Conservation (phyloP, 92 coral and sea anemone species). For the Zoanthus solanderi region DNA sequence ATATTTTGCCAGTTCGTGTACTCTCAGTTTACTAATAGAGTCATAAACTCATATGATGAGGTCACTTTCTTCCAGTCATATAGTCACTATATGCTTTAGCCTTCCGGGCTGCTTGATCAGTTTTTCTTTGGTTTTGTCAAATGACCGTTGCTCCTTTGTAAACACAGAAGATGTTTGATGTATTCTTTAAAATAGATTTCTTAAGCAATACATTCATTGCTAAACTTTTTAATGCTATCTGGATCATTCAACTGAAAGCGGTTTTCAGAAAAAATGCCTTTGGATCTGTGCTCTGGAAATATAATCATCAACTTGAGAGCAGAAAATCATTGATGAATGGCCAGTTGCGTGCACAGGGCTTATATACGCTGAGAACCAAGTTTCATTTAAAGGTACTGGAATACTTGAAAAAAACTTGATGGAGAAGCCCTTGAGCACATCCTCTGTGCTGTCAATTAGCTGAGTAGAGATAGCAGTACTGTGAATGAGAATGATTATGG, state of each 20-base stretch:
- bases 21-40: conserved; percentile 63
- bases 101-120: conserved; percentile 62
- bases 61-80: conserved; percentile 69
- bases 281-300: too few relatives aligned
- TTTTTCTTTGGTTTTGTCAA: too few relatives aligned
- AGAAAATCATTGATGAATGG: conserved; percentile 1
- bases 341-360: conserved; percentile 21
- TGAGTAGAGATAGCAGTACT: background rate
- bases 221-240: too few relatives aligned
- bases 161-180: too few relatives aligned
- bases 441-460: conserved; percentile 4
- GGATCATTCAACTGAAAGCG: too few relatives aligned
- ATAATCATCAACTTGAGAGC: too few relatives aligned
- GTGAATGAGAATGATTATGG: too few relatives aligned
- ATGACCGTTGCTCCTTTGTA: too few relatives aligned
- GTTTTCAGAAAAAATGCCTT: too few relatives aligned
- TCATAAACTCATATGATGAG: conserved; percentile 52
- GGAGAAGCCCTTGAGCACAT: conserved; percentile 17
- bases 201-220: too few relatives aligned
- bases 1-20: conserved; percentile 67
- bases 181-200: too few relatives aligned
- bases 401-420: background rate
- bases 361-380: conserved; percentile 12
- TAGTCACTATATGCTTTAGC: conserved; percentile 56
- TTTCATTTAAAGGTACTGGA: conserved; percentile 2